Base-by-base conservation (phyloP, 2,888 invertebrate genomes). In the Marronus borbonicus region DNA sequence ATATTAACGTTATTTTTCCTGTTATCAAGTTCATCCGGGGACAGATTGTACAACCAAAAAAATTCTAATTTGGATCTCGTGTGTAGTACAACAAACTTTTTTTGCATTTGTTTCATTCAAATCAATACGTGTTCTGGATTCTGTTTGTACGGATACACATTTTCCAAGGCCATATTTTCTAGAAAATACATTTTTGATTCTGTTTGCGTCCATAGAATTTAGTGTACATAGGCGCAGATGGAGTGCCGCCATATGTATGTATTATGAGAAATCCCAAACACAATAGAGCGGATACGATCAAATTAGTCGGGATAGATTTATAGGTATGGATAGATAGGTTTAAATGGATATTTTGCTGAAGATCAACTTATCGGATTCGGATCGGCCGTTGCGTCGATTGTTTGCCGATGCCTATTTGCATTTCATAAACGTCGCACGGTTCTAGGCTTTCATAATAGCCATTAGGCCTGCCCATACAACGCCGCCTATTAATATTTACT, bases 381-480 rank as follows among this genome's bases (percentile, higher is more conserved):
- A 55, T 20, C 20, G 17, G 20, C 7, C 55, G 20, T 55, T 17
- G 20, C n/a, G 8, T 55, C 55, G 17, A 55, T 55, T 55, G 55
- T 55, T 55, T 55, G 20, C 55, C n/a, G n/a, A 17, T 55, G 55
- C 20, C 55, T 55, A 55, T 55, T 55, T 55, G 55, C 55, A 55
- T 55, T 55, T 55, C 17, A 20, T 55, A 55, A 55, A 55, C 17
- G 55, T 55, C 17, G 20, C 17, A 20, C 55, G 55, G 20, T 20
- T 5, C 17, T n/a, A 55, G 20, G 55, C 55, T 55, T 52, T 52
- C 1, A 3, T 55, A 20, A 55, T 55, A n/a, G n/a, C 20, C 55
- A 55, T 17, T 55, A 20, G n/a, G 7, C 7, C 14, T 7, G 55
- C 7, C 3, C 14, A 4, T 55, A 20, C 1, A 55, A 55, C 14